These are phyloP conservation scores for Lacerta agilis DNA, from an alignment of 2,797 vertebrate genomes.

Conservation along the genomic window DNA sequence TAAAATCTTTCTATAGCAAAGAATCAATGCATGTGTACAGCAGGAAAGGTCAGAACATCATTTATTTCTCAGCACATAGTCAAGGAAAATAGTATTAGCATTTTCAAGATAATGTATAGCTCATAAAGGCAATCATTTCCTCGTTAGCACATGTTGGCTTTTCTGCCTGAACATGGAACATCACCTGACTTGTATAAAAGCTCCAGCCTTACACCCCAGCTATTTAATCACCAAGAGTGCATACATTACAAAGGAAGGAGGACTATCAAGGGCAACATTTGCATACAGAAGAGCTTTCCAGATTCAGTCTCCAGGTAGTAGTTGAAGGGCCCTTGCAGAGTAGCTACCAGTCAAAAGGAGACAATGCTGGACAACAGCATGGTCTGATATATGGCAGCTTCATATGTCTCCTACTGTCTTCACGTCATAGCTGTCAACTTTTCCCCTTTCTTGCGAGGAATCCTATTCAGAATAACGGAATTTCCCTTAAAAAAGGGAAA, in stretches of 20 bases:
- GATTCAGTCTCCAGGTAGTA: background rate
- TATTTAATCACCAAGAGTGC: background rate
- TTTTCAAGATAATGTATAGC: background rate
- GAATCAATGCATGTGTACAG: background rate
- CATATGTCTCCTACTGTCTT: background rate
- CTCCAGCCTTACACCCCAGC: background rate
- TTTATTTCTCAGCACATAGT: background rate
- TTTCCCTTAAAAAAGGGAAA: too few species aligned
- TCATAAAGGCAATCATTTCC: background rate
- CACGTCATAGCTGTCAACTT: background rate
- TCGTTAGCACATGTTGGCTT: background rate
- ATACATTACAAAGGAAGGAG: background rate
- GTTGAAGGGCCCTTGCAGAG: too few species aligned
- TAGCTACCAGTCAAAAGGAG: background rate
- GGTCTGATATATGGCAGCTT: background rate
- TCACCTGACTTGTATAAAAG: background rate
- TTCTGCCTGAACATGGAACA: background rate
- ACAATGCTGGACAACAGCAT: background rate
- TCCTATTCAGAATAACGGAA: too few species aligned
- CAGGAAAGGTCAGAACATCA: background rate
- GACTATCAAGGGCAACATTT: background rate
- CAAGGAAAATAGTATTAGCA: background rate
- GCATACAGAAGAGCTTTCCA: too few species aligned
- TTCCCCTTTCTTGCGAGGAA: too few species aligned
- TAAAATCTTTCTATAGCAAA: background rate